Evolutionary conservation across 2,888 invertebrate genomes (phyloP).

Genomic region (Dioctria rufipes): DNA sequence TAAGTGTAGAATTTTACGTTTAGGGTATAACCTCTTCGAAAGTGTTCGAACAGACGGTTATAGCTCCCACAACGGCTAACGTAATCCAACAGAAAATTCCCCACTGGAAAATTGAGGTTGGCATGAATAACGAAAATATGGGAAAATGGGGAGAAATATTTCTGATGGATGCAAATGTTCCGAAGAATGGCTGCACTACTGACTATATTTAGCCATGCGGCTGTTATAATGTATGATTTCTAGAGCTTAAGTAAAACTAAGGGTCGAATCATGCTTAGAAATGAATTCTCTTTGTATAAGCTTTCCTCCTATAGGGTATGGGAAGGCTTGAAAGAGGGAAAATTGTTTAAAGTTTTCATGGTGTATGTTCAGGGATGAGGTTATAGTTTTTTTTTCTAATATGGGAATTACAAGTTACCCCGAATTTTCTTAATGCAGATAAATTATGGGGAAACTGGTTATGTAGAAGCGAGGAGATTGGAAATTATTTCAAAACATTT

Average conservation of each 20-base stretch:
- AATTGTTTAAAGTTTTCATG: conserved; percentile 41
- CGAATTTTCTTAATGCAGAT: background rate
- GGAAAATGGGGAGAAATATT: conserved; percentile 16
- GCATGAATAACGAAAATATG: conserved; percentile 19
- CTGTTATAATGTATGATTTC: conserved; percentile 23
- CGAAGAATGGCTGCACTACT: background rate
- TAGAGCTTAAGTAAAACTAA: conserved; percentile 12
- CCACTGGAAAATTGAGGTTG: background rate
- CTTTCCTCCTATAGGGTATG: conserved; percentile 5
- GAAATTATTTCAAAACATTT: background rate
- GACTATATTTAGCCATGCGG: background rate
- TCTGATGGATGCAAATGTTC: background rate
- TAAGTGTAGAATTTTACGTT: conserved; percentile 33
- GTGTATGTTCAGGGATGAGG: background rate
- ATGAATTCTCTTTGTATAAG: background rate
- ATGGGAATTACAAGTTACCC: no score
- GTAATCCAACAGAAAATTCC: conserved; percentile 5
- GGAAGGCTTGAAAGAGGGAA: conserved; percentile 6
- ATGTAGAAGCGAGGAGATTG: background rate
- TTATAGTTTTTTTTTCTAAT: no score
- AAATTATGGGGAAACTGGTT: background rate
- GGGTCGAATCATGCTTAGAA: background rate
- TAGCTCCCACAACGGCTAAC: background rate
- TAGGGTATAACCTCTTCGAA: background rate
- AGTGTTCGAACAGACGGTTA: background rate